phyloP scores from a whole-genome alignment of 2,888 invertebrate species.

The Ceramica pisi region DNA sequence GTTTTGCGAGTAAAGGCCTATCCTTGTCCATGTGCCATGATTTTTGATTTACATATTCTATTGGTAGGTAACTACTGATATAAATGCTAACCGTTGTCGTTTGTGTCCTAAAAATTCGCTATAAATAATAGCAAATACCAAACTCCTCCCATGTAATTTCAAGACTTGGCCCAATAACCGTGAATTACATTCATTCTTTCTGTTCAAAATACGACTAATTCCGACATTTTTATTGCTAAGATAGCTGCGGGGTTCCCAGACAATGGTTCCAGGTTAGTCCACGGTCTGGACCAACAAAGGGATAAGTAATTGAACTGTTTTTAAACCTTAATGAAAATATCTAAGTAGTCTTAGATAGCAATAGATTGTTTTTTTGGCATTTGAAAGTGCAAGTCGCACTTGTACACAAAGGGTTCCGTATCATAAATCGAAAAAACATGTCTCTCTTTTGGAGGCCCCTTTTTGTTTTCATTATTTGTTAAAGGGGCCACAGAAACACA shows the following conservation, averaged over 20 bases:
- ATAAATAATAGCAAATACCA: not conserved
- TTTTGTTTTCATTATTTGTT: no score
- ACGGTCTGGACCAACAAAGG: not conserved
- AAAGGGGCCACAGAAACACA: no score
- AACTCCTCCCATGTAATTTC: not conserved
- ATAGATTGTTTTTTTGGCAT: not conserved
- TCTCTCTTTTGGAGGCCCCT: no score
- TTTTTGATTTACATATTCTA: no score
- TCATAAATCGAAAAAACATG: no score
- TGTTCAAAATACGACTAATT: not conserved
- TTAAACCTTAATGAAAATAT: not conserved
- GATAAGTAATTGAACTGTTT: not conserved
- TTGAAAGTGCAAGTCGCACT: no score
- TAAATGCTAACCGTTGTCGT: no score
- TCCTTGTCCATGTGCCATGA: no score
- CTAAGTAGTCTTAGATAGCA: not conserved
- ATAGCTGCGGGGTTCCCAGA: conserved; percentile 16
- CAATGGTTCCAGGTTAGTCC: not conserved
- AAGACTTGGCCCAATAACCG: not conserved
- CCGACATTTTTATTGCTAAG: conserved; percentile 1
- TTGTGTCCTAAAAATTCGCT: no score
- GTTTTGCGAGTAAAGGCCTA: no score
- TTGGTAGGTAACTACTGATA: no score
- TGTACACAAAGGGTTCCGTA: no score
- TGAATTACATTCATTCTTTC: not conserved